Percentiles rank a stretch among this genome's conserved stretches.
These are phyloP conservation scores for Martes martes DNA, from an alignment of 2,113 vertebrate species.

Conservation along the genomic window DNA sequence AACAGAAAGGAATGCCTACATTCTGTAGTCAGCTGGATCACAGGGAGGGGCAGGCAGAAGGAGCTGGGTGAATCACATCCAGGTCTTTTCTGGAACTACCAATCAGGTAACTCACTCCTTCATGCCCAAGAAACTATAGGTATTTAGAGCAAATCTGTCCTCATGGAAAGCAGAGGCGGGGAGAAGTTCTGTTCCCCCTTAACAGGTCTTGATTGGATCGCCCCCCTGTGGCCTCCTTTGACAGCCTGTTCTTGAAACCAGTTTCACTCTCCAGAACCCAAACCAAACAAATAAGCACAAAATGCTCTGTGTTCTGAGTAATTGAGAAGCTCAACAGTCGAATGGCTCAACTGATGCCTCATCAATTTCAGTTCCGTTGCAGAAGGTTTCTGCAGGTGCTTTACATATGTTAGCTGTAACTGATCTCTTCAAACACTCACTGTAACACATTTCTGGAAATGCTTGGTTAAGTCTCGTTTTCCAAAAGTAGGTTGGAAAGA, in stretches of 20 bases:
- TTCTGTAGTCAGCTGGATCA: not conserved
- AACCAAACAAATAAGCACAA: not conserved
- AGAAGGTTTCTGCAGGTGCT: slow-evolving; percentile 1
- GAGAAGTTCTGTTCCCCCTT: not conserved
- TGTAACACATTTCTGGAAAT: slow-evolving; percentile 46
- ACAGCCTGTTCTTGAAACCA: not conserved
- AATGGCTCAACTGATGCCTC: not conserved
- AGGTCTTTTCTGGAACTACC: not conserved
- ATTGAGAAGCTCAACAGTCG: not conserved
- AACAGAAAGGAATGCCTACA: not conserved
- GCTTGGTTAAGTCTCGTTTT: slow-evolving; percentile 16
- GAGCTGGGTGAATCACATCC: not conserved
- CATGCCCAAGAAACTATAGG: not conserved
- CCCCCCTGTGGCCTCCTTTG: not conserved
- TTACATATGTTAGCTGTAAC: slow-evolving; percentile 1
- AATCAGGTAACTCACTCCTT: not conserved
- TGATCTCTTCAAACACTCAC: not conserved
- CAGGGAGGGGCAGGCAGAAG: not conserved
- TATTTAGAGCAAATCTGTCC: not conserved
- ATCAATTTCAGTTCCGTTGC: slow-evolving; percentile 9
- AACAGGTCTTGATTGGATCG: not conserved
- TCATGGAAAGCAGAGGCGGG: not conserved
- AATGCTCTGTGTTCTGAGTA: not conserved
- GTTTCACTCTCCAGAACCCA: not conserved
- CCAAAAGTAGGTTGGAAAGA: slow-evolving; percentile 28